Evolutionary conservation across 2,888 invertebrate species (phyloP).

Genomic region (Cataglyphis cursor): DNA sequence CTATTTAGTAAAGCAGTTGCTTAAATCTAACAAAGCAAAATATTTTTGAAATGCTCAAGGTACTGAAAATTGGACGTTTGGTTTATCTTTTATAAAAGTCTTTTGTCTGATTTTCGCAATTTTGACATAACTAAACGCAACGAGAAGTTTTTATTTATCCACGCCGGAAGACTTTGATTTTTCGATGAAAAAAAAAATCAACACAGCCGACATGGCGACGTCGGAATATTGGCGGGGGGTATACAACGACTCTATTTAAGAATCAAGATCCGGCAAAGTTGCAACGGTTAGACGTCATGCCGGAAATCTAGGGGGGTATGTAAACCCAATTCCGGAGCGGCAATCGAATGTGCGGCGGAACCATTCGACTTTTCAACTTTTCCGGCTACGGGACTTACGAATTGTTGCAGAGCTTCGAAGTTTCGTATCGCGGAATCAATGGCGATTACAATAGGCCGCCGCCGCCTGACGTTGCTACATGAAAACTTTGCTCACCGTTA

Average conservation of each 20-base stretch:
- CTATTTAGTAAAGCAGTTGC: background rate
- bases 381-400: constrained; percentile 55
- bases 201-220: constrained; percentile 1
- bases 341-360: constrained; percentile 51
- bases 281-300: constrained; percentile 25
- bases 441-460: constrained; percentile 65
- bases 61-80: background rate
- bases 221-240: constrained; percentile 3
- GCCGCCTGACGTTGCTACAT: constrained; percentile 28
- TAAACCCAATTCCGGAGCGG: constrained; percentile 57
- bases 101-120: background rate
- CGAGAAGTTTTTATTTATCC: background rate
- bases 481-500: constrained; percentile 38
- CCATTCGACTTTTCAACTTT: constrained; percentile 67
- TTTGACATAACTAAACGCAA: background rate
- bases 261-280: constrained; percentile 31
- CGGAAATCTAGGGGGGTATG: constrained; percentile 58
- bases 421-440: constrained; percentile 58
- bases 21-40: background rate
- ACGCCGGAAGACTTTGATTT: background rate
- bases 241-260: constrained; percentile 37
- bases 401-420: constrained; percentile 48
- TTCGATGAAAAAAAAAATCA: background rate
- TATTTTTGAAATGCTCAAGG: background rate
- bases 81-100: background rate